Percentiles rank a stretch among this genome's conserved stretches.
Evolutionary conservation across 2,797 vertebrate species (phyloP).

Genomic region (Acridotheres tristis): DNA sequence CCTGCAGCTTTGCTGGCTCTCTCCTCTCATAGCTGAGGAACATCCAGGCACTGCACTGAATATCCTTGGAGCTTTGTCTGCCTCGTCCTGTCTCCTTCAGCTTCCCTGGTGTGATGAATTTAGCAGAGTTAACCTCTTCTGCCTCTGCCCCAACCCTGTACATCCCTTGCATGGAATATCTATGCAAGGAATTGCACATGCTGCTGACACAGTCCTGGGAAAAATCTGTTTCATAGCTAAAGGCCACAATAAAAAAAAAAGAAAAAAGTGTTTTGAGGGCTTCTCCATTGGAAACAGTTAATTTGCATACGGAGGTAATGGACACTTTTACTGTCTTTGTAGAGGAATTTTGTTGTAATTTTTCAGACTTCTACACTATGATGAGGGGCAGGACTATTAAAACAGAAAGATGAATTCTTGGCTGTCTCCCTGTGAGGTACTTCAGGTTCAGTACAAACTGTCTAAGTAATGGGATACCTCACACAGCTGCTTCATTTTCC

Average conservation of each 20-base stretch:
- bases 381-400: not conserved
- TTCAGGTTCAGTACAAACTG: slow-evolving; percentile 10
- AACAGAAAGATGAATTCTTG: slow-evolving; percentile 35
- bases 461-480: slow-evolving; percentile 25
- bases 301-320: not conserved
- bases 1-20: not conserved
- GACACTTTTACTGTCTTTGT: not conserved
- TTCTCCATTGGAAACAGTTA: not conserved
- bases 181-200: not conserved
- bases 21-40: not conserved
- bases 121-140: not conserved
- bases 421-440: not conserved
- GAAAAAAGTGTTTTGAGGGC: not conserved
- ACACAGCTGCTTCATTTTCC: not conserved
- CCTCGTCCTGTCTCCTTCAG: not conserved
- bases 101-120: not conserved
- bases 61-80: not conserved
- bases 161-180: not conserved
- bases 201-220: not conserved
- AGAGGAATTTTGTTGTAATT: not conserved
- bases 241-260: not conserved
- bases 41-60: not conserved
- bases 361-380: not conserved
- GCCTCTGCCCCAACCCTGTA: not conserved
- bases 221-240: not conserved